Conservation (phyloP, 2,888 invertebrate genomes). For the Orthosia gothica region DNA sequence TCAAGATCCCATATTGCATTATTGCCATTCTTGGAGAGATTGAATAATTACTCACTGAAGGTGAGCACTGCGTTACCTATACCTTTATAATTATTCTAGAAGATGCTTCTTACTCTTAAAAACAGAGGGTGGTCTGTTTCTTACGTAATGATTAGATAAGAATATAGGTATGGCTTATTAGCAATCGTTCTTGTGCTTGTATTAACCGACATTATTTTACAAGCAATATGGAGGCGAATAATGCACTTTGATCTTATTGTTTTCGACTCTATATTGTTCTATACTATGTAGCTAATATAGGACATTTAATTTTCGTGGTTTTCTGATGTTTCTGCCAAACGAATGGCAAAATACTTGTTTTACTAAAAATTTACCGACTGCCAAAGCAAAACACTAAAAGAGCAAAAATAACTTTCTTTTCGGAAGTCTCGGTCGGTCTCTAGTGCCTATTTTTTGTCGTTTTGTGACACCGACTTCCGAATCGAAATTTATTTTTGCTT, state of each 20-base stretch:
- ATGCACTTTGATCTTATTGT: not conserved
- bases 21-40: not conserved
- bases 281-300: too few species aligned
- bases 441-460: too few species aligned
- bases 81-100: not conserved
- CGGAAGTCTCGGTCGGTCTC: too few species aligned
- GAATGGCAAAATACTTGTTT: not conserved
- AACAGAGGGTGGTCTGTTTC: conserved; percentile 10
- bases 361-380: too few species aligned
- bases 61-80: not conserved
- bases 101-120: not conserved
- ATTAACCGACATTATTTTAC: conserved; percentile 5
- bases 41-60: not conserved
- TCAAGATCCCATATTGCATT: not conserved
- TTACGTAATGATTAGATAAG: conserved; percentile 39
- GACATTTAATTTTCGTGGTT: not conserved
- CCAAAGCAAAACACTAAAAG: too few species aligned
- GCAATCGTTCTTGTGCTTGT: conserved; percentile 43
- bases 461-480: too few species aligned
- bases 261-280: not conserved
- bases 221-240: not conserved
- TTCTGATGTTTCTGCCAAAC: not conserved
- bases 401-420: too few species aligned
- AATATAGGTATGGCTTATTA: conserved; percentile 33
- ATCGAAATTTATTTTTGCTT: too few species aligned